Base-by-base conservation (phyloP, 1,140 invertebrate genomes). In the Saxidomus purpurata region DNA sequence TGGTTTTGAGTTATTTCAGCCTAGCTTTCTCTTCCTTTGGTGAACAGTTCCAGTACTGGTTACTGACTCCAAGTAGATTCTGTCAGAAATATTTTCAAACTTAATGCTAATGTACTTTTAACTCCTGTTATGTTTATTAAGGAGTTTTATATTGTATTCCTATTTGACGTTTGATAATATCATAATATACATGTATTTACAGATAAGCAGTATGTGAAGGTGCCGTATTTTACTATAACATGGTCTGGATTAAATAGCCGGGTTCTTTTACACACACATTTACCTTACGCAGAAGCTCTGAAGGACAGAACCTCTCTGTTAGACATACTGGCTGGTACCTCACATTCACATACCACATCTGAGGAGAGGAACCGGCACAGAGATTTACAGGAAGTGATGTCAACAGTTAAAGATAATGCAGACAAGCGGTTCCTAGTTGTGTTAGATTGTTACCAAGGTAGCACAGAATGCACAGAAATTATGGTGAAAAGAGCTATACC, bases 211-310 rank as follows among this genome's bases (percentile, higher is more conserved):
- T 71, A 38, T 25, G 43, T 52, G 17, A 36, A 80, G 9, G 25
- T 40, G 17, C 74, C 76, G 55, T 89, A 82, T 43, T 61, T 89
- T 28, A 89, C 79, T 55, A 59, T 89, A n/a, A 82, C 79, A 6
- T 89, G 87, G 87, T n/a, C 69, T 15, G 79, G 87, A 3, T 31
- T 89, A 36, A 89, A 83, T 36, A 82, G 61, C n/a, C 25, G 40
- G 31, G 47, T 89, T 31, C 59, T 89, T n/a, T 31, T 89, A 34
- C 25, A 74, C 31, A 31, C 87, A 34, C 87, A 82, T 47, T 47
- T 82, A 22, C 47, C 43, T 0, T 69, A 31, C 17, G 55, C 22
- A 38, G 17, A 61, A 40, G 34, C 11, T n/a, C 52, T 67, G 15
- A 34, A 34, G 11, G 31, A 25, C 34, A 49, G 43, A 0, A 17